These are phyloP conservation scores for Brienomyrus longianalis DNA, from an alignment of 2,113 vertebrate genomes.

Conservation along the genomic window DNA sequence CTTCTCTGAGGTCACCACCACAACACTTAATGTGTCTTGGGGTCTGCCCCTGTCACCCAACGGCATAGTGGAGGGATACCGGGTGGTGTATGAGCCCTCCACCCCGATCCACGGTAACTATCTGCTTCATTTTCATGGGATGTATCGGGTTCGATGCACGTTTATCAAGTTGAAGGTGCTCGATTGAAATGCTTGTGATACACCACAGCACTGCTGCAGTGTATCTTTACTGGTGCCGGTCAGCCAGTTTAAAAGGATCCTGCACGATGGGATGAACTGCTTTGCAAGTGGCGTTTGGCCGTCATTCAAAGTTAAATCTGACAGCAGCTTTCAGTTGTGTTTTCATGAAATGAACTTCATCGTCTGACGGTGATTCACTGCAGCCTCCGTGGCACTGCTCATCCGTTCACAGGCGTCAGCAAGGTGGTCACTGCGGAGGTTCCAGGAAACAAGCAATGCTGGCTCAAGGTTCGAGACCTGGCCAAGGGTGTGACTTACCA, in stretches of 20 bases:
- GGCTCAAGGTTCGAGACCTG: constrained; percentile 88
- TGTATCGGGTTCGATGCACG: neutral
- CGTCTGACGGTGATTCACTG: neutral
- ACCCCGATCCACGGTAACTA: constrained; percentile 77
- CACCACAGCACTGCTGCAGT: too few relatives aligned
- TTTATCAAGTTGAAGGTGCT: neutral
- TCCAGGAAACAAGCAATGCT: constrained; percentile 80
- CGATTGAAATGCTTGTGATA: neutral
- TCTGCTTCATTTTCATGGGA: too few relatives aligned
- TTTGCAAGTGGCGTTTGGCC: neutral
- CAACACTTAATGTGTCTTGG: constrained; percentile 85
- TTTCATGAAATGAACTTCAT: neutral
- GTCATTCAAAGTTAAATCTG: neutral
- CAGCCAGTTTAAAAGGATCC: neutral
- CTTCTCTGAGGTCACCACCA: constrained; percentile 87
- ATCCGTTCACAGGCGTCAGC: constrained; percentile 68
- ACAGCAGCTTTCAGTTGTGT: neutral
- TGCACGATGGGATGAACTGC: neutral
- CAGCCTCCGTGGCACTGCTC: neutral
- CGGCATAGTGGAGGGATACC: constrained; percentile 84
- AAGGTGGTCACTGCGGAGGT: constrained; percentile 92
- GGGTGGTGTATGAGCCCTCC: constrained; percentile 81
- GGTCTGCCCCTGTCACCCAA: constrained; percentile 77
- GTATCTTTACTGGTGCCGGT: neutral
- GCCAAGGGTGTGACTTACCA: constrained; percentile 75